phyloP scores from a whole-genome alignment of 2,113 vertebrate species.

The Furnarius figulus region DNA sequence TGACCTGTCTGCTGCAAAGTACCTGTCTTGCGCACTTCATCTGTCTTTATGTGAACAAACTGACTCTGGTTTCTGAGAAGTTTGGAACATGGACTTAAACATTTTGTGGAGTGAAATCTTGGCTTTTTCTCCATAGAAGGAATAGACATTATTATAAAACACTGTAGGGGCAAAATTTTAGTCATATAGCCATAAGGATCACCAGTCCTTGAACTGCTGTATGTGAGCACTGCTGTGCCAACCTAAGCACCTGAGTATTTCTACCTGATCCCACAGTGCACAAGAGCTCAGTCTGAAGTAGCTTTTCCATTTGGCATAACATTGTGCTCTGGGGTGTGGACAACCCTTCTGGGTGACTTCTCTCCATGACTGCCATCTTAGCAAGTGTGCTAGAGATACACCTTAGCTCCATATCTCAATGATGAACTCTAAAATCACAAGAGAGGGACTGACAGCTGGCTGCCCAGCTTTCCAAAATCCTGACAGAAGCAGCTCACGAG shows the following conservation, averaged over 20 bases:
- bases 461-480: neutral
- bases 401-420: neutral
- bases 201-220: neutral
- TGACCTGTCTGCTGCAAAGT: constrained; percentile 5
- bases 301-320: neutral
- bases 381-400: neutral
- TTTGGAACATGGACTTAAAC: neutral
- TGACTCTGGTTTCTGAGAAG: neutral
- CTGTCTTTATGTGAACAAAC: neutral
- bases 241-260: neutral
- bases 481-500: neutral
- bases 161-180: neutral
- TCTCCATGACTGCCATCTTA: neutral
- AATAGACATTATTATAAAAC: neutral
- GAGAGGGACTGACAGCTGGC: neutral
- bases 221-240: neutral
- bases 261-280: neutral
- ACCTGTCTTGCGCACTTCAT: constrained; percentile 9
- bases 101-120: neutral
- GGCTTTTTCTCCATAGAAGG: neutral
- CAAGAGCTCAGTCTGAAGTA: neutral
- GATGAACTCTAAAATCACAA: neutral
- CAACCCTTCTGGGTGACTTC: neutral
- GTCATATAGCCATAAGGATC: neutral
- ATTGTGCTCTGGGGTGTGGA: neutral